Evolutionary conservation across 2,113 vertebrate genomes (phyloP).

Genomic region (Muntiacus reevesi): DNA sequence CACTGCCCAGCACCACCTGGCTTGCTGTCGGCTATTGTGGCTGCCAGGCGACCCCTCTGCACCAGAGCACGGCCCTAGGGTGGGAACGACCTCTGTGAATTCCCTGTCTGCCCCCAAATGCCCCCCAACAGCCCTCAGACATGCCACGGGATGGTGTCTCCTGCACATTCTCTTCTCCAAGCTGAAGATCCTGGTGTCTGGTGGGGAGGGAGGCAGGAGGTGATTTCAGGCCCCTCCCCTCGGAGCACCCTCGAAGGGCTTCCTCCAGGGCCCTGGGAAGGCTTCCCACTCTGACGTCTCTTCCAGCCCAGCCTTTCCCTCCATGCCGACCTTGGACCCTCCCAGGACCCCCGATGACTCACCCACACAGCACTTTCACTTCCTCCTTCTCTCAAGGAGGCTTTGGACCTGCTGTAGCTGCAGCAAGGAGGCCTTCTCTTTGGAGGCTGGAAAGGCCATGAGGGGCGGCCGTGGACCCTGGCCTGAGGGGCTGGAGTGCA

Average conservation of each 20-base stretch:
- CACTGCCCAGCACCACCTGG: fast-evolving
- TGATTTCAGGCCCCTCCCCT: no score
- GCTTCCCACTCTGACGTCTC: fast-evolving
- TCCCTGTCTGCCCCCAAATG: not conserved
- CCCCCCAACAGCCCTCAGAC: not conserved
- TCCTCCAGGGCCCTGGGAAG: not conserved
- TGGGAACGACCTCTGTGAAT: not conserved
- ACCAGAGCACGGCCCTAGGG: not conserved
- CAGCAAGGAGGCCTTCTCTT: not conserved
- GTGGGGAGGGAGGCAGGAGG: not conserved
- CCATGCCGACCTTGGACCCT: not conserved
- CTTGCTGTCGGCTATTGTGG: not conserved
- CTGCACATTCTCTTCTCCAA: not conserved
- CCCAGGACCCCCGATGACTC: not conserved
- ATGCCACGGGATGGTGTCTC: not conserved
- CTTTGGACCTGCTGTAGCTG: not conserved
- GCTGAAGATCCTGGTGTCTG: not conserved
- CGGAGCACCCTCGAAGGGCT: not conserved
- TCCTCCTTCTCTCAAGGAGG: conserved; percentile 14
- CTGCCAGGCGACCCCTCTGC: fast-evolving
- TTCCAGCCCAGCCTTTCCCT: not conserved
- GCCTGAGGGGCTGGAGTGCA: not conserved
- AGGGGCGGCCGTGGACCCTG: not conserved
- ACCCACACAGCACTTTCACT: not conserved
- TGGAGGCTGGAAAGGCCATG: not conserved